These are phyloP conservation scores for Heterodera filipjevi DNA, from an alignment of 2,888 invertebrate genomes.

Conservation along the genomic window DNA sequence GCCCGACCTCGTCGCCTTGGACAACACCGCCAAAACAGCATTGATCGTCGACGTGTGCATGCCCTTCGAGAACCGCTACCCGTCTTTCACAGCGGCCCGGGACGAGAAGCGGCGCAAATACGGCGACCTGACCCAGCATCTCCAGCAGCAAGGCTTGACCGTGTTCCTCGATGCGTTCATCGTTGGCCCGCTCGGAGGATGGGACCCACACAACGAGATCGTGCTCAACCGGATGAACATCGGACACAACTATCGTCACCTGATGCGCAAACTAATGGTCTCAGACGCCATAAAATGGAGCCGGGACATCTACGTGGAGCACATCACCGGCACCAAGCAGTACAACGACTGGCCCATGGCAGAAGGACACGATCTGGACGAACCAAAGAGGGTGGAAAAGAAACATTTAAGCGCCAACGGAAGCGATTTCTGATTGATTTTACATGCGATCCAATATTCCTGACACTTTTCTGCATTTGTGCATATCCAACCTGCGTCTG, in stretches of 20 bases:
- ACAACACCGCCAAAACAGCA: neutral
- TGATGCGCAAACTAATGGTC: conserved; percentile 58
- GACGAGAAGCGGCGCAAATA: conserved; percentile 22
- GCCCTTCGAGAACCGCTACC: conserved; percentile 14
- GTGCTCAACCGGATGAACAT: conserved; percentile 44
- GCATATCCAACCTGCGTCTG: no score
- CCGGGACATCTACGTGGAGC: conserved; percentile 64
- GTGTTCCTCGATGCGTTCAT: conserved; percentile 58
- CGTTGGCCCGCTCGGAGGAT: conserved; percentile 62
- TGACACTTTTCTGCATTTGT: no score
- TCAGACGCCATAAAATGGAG: conserved; percentile 59
- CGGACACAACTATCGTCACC: conserved; percentile 40
- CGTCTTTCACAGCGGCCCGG: neutral
- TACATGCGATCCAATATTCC: no score
- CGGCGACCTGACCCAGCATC: conserved; percentile 65
- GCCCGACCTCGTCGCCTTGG: neutral
- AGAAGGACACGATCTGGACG: neutral
- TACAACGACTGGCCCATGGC: conserved; percentile 30
- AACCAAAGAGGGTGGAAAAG: no score
- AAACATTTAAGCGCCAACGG: no score
- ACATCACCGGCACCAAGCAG: conserved; percentile 57
- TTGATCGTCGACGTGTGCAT: conserved; percentile 25
- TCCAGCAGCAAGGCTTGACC: conserved; percentile 63
- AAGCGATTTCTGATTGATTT: no score
- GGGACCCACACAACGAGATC: conserved; percentile 58